Evolutionary conservation across 2,888 invertebrate genomes (phyloP).

Genomic region (Ischnus inquisitorius): DNA sequence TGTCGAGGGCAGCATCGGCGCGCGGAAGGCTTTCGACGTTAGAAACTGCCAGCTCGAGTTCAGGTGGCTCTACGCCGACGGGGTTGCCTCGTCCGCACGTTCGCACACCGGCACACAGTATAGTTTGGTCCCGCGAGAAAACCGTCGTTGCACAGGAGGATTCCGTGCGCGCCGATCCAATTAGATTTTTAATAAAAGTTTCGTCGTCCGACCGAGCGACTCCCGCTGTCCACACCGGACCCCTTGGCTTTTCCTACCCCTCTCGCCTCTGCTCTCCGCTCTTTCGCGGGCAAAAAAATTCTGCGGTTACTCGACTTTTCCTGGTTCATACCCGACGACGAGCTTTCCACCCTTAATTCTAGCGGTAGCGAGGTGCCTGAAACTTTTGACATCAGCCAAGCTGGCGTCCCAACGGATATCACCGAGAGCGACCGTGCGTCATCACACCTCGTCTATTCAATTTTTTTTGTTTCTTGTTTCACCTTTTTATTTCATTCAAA

Average conservation of each 20-base stretch:
- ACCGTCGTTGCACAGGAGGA: conserved; percentile 69
- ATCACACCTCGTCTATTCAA: conserved; percentile 37
- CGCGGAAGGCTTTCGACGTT: neutral
- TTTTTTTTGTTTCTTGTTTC: neutral
- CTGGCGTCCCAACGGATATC: conserved; percentile 59
- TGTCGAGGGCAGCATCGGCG: neutral
- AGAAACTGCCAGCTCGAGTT: conserved; percentile 48
- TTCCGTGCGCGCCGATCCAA: conserved; percentile 78
- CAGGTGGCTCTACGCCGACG: conserved; percentile 33
- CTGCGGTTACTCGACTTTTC: conserved; percentile 67
- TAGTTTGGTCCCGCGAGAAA: conserved; percentile 71
- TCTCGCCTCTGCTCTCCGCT: neutral
- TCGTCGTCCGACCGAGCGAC: conserved; percentile 75
- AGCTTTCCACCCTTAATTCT: conserved; percentile 60
- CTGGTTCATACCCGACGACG: conserved; percentile 53
- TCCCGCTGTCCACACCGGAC: conserved; percentile 24
- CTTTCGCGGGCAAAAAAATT: conserved; percentile 43
- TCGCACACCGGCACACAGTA: conserved; percentile 52
- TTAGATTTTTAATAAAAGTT: conserved; percentile 82
- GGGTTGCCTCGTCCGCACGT: conserved; percentile 41
- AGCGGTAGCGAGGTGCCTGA: conserved; percentile 55
- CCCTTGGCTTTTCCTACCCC: neutral
- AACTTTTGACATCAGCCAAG: conserved; percentile 69
- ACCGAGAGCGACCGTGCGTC: conserved; percentile 47
- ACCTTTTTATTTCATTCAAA: neutral